Percentiles rank a stretch among this genome's conserved stretches.
These are phyloP conservation scores for Xestoiulus laeticollis DNA, from an alignment of 2,888 invertebrate genomes.

Conservation along the genomic window DNA sequence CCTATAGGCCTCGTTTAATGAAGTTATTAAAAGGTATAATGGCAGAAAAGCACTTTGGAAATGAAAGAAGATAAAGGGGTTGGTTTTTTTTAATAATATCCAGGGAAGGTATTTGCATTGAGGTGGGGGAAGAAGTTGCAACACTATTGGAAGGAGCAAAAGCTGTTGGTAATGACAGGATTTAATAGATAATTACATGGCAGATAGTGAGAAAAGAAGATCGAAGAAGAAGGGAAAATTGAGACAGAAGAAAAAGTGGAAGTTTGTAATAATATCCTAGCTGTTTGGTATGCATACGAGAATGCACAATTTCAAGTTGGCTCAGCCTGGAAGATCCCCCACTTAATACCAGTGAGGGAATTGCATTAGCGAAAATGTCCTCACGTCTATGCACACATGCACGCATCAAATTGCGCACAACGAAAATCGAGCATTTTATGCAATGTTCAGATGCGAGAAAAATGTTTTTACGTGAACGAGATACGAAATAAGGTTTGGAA, in stretches of 20 bases:
- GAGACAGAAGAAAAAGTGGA: constrained; percentile 15
- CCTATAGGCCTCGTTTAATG: neutral
- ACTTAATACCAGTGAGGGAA: constrained; percentile 20
- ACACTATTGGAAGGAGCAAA: neutral
- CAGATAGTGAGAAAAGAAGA: constrained; percentile 32
- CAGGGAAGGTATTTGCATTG: neutral
- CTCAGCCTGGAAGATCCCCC: neutral
- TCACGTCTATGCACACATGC: neutral
- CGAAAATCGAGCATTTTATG: neutral
- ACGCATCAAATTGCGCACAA: neutral
- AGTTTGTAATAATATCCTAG: constrained; percentile 20
- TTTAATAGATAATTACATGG: constrained; percentile 45
- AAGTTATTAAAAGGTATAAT: constrained; percentile 46
- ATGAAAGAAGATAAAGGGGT: constrained; percentile 6
- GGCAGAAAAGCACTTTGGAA: constrained; percentile 32
- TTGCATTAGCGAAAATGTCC: constrained; percentile 12
- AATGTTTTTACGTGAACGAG: neutral
- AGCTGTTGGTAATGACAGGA: constrained; percentile 27
- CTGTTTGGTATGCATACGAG: constrained; percentile 29
- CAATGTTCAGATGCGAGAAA: neutral
- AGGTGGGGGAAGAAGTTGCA: neutral
- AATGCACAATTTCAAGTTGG: neutral
- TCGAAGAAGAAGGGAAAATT: neutral
- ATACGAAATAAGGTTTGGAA: neutral
- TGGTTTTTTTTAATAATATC: constrained; percentile 4